Percentiles rank a stretch among this genome's conserved stretches.
phyloP scores from a whole-genome alignment of 1,140 invertebrate species.

The Cotesia typhae region DNA sequence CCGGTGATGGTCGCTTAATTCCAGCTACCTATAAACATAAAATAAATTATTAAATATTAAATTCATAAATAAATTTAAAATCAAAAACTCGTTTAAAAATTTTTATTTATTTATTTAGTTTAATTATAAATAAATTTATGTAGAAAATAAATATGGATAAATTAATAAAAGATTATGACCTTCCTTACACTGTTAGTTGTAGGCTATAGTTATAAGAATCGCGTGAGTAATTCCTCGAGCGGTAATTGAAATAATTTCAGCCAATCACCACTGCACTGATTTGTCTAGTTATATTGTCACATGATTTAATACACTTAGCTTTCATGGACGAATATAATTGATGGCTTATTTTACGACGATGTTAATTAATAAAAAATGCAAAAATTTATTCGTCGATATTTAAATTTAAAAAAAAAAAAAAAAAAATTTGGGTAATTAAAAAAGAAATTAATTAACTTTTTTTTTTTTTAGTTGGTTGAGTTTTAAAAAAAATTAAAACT shows the following conservation, averaged over 20 bases:
- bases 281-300: constrained; percentile 26
- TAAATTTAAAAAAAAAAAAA: neutral
- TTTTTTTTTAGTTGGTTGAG: too few relatives aligned
- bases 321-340: constrained; percentile 13
- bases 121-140: too few relatives aligned
- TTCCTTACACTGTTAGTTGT: constrained; percentile 39
- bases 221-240: constrained; percentile 35
- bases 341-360: constrained; percentile 2
- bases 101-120: too few relatives aligned
- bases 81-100: too few relatives aligned
- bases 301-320: constrained; percentile 13
- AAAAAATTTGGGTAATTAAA: neutral
- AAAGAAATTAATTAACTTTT: too few relatives aligned
- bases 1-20: constrained; percentile 82
- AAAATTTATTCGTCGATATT: neutral
- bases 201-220: constrained; percentile 31
- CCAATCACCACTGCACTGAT: constrained; percentile 39
- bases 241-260: constrained; percentile 43
- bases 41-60: neutral
- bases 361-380: neutral
- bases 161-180: constrained; percentile 38
- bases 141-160: too few relatives aligned
- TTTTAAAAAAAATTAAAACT: too few relatives aligned
- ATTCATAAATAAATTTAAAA: neutral
- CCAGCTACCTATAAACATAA: constrained; percentile 67